Percentiles rank a stretch among this genome's conserved stretches.
Evolutionary conservation across 2,797 vertebrate species (phyloP).

Genomic region (Centroberyx gerrardi): DNA sequence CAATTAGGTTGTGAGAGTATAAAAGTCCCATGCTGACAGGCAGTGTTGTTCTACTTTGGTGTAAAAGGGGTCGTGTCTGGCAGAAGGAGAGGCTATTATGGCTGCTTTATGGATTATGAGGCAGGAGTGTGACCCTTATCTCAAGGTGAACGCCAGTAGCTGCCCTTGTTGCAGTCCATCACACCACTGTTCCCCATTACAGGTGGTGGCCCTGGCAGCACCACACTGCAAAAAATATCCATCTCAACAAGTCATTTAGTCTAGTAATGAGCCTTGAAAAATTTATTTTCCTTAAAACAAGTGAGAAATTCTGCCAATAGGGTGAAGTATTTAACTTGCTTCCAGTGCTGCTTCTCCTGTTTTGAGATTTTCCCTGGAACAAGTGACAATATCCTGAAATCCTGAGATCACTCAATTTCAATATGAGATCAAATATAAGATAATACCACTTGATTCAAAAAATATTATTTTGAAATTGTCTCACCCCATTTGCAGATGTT

Average conservation of each 20-base stretch:
- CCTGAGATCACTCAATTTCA: background rate
- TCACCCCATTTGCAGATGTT: conserved; percentile 10
- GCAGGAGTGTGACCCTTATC: conserved; percentile 77
- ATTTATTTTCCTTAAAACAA: conserved; percentile 47
- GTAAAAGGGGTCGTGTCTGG: conserved; percentile 70
- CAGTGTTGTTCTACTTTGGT: conserved; percentile 70
- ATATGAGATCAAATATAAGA: too few species aligned
- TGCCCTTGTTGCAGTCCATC: conserved; percentile 74
- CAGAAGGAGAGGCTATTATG: conserved; percentile 75
- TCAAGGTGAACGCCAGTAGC: conserved; percentile 82
- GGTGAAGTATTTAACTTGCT: conserved; percentile 36
- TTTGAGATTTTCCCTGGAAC: background rate
- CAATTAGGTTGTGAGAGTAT: conserved; percentile 43
- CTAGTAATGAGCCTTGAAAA: conserved; percentile 47
- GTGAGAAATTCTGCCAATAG: conserved; percentile 22
- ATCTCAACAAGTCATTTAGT: conserved; percentile 62
- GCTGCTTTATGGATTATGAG: conserved; percentile 82
- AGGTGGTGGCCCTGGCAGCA: conserved; percentile 63
- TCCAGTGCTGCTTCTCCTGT: background rate
- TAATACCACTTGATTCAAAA: conserved; percentile 13
- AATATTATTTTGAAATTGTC: conserved; percentile 4
- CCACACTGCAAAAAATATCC: conserved; percentile 57
- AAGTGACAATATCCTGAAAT: conserved; percentile 7
- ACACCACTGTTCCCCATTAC: conserved; percentile 67
- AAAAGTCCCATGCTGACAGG: conserved; percentile 47